These are phyloP conservation scores for Tetramorium parvispinum DNA, from an alignment of 1,140 invertebrate species.

Conservation along the genomic window DNA sequence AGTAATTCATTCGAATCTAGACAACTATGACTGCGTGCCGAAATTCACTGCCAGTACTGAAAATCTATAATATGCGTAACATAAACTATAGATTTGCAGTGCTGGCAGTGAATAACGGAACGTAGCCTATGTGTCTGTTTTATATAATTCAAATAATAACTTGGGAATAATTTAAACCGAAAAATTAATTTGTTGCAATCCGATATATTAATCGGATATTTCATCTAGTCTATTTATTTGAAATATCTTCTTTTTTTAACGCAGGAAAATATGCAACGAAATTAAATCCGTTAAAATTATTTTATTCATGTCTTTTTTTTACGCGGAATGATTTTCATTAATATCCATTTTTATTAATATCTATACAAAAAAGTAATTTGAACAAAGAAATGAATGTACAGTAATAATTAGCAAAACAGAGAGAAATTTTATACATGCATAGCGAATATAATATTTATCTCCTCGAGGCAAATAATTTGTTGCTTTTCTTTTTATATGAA, in stretches of 20 bases:
- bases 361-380: not conserved
- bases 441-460: not conserved
- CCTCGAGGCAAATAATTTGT: not conserved
- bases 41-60: too few relatives aligned
- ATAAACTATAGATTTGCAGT: too few relatives aligned
- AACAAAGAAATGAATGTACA: not conserved
- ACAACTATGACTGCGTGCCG: too few relatives aligned
- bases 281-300: constrained; percentile 9
- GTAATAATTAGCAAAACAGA: not conserved
- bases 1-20: not conserved
- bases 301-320: not conserved
- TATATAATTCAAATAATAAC: constrained; percentile 6
- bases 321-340: not conserved
- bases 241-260: not conserved
- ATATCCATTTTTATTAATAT: not conserved
- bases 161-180: not conserved
- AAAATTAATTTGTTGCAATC: not conserved
- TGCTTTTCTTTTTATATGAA: not conserved
- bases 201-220: not conserved
- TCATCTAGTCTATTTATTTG: not conserved
- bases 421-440: not conserved
- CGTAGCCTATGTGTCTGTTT: too few relatives aligned
- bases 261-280: not conserved
- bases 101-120: too few relatives aligned
- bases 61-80: too few relatives aligned